Evolutionary conservation across 2,113 vertebrate species (phyloP).

Genomic region (Bubalus kerabau): DNA sequence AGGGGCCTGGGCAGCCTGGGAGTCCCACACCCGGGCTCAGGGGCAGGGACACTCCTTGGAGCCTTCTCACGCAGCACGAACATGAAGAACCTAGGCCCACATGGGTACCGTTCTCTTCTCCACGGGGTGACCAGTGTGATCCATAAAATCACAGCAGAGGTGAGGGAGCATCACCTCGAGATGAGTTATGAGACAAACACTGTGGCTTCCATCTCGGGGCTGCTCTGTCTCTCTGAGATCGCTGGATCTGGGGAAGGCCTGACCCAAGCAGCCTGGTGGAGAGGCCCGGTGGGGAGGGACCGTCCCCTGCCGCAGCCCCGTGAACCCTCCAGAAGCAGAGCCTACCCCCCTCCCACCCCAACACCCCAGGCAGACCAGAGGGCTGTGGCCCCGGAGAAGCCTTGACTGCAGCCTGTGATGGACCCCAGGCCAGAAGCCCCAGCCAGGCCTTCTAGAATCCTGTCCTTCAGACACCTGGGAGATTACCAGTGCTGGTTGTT

Average conservation of each 20-base stretch:
- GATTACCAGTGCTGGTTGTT: accelerated
- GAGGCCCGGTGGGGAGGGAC: not conserved
- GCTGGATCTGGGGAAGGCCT: not conserved
- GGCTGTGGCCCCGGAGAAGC: not conserved
- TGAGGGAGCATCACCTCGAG: not conserved
- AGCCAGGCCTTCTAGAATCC: not conserved
- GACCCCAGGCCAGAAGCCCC: not conserved
- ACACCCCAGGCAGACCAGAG: not conserved
- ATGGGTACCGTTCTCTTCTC: accelerated
- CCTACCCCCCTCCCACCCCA: not conserved
- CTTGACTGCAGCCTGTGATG: not conserved
- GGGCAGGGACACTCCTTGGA: too few species aligned
- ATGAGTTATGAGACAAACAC: not conserved
- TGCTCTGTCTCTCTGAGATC: not conserved
- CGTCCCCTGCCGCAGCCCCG: accelerated
- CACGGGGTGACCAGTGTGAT: not conserved
- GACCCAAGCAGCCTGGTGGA: not conserved
- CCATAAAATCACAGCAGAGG: not conserved
- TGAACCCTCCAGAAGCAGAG: not conserved
- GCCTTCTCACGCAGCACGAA: not conserved
- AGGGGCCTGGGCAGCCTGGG: not conserved
- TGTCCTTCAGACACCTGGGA: not conserved
- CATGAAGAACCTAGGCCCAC: not conserved
- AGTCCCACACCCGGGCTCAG: too few species aligned
- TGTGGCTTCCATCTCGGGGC: not conserved